Conservation (phyloP, 2,797 vertebrate genomes). For the Tragopan temminckii region DNA sequence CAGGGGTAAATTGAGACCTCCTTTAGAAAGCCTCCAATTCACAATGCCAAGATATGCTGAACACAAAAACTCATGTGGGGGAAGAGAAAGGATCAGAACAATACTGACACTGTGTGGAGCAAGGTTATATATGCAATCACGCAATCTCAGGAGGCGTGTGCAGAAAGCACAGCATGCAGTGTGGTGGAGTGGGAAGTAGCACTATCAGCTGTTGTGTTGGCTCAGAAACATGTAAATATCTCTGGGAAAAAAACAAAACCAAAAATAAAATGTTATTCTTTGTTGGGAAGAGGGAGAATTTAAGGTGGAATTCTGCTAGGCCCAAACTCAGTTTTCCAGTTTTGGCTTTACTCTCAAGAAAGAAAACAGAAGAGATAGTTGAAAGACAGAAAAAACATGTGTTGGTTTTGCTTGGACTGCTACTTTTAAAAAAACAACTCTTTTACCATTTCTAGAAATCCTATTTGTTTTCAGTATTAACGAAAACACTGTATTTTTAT, state of each 20-base stretch:
- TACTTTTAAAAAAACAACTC: background rate
- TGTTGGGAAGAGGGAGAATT: background rate
- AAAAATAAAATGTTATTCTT: background rate
- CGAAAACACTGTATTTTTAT: background rate
- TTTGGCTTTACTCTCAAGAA: background rate
- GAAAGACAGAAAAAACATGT: background rate
- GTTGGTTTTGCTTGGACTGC: background rate
- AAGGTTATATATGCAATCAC: slow-evolving; percentile 60
- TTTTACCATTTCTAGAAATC: background rate
- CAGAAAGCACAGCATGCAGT: slow-evolving; percentile 20
- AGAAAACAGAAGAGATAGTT: background rate
- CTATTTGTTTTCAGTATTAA: background rate
- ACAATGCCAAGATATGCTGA: slow-evolving; percentile 66
- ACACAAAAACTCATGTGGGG: slow-evolving; percentile 43
- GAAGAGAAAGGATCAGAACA: slow-evolving; percentile 31
- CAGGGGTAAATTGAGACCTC: slow-evolving; percentile 71
- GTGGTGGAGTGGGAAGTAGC: background rate
- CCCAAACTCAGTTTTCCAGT: background rate
- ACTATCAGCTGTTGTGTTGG: slow-evolving; percentile 19
- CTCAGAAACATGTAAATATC: background rate
- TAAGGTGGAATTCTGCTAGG: background rate
- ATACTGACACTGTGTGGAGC: slow-evolving; percentile 64
- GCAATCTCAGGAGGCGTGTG: slow-evolving; percentile 11
- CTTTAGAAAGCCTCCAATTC: slow-evolving; percentile 57
- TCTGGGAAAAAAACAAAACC: background rate